Base-by-base conservation (phyloP, 2,888 invertebrate species). In the Ceraclea dissimilis region DNA sequence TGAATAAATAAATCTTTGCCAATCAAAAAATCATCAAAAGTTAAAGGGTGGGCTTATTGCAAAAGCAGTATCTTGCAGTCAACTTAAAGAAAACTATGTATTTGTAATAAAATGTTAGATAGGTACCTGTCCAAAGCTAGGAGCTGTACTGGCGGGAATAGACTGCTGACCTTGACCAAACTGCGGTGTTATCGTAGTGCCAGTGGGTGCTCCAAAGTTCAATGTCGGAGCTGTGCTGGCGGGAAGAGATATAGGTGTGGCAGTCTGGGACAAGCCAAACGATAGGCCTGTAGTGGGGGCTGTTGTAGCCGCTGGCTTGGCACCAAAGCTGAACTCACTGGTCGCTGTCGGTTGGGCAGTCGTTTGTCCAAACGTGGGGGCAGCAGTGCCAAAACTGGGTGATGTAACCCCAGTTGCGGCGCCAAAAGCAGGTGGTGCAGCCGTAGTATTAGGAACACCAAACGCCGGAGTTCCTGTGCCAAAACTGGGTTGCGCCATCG, bases 131-230 rank as follows among this genome's bases (percentile, higher is more conserved):
- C 5, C 26, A 6, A 18, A 13, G n/a, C 43, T 16, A 10, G 51
- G 43, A 51, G 51, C 43, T 19, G 51, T 13, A 19, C 43, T 34
- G 4, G 21, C 20, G 2, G 26, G 10, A 26, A 10, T 10, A 26
- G 26, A 26, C 5, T 21, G n/a, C 49, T 49, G 49, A n/a, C 13
- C 49, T 49, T 26, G 17, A 16, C 18, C 19, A 39, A 48, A 48
- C 13, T 17, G n/a, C 48, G 17, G 20, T 8, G 6, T 16, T n/a
- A n/a, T n/a, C n/a, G n/a, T n/a, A n/a, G n/a, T n/a, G n/a, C n/a
- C n/a, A n/a, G n/a, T n/a, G n/a, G n/a, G n/a, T 52, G 52, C 48
- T 13, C 47, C 47, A 47, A 47, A 47, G 47, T 18, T 47, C 8
- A 47, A 20, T 11, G 13, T 47, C 5, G 55, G 43, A 16, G 43